Conservation (phyloP, 2,888 invertebrate species). For the Strigamia crassipes region DNA sequence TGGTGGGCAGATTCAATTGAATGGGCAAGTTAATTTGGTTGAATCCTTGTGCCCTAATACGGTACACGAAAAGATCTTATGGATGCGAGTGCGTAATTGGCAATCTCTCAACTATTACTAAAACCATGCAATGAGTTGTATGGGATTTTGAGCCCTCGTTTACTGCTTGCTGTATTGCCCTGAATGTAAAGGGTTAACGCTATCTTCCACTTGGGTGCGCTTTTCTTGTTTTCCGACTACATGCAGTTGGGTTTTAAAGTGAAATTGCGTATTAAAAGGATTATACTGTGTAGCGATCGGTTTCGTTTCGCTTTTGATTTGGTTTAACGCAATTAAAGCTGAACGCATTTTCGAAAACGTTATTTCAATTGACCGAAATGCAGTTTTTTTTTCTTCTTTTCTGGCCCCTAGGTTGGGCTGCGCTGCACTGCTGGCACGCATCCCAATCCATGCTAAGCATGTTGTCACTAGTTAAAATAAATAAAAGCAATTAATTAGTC, state of each 20-base stretch:
- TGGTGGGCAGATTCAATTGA: slow-evolving; percentile 17
- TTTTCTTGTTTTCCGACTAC: slow-evolving; percentile 11
- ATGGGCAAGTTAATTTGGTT: slow-evolving; percentile 1
- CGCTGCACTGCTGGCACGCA: too few species aligned
- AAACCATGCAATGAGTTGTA: slow-evolving; percentile 20
- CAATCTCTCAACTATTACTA: slow-evolving; percentile 26
- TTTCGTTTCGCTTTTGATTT: not conserved
- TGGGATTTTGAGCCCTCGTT: slow-evolving; percentile 26
- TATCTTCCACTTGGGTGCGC: slow-evolving; percentile 26
- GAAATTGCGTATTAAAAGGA: slow-evolving; percentile 26
- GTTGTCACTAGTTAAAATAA: too few species aligned
- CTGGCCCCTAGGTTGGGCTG: too few species aligned
- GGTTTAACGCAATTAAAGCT: not conserved
- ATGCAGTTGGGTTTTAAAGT: not conserved
- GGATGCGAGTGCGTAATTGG: slow-evolving; percentile 1
- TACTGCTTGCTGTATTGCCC: slow-evolving; percentile 2
- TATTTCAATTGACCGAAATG: too few species aligned
- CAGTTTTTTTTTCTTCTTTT: too few species aligned
- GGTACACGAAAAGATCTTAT: not conserved
- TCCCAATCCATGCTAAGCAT: too few species aligned
- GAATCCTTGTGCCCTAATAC: not conserved
- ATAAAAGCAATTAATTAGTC: too few species aligned
- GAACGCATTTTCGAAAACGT: too few species aligned
- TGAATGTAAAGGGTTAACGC: slow-evolving; percentile 15
- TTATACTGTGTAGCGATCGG: not conserved